Conservation (phyloP, 2,888 invertebrate species). For the Cataglyphis altisquamis region DNA sequence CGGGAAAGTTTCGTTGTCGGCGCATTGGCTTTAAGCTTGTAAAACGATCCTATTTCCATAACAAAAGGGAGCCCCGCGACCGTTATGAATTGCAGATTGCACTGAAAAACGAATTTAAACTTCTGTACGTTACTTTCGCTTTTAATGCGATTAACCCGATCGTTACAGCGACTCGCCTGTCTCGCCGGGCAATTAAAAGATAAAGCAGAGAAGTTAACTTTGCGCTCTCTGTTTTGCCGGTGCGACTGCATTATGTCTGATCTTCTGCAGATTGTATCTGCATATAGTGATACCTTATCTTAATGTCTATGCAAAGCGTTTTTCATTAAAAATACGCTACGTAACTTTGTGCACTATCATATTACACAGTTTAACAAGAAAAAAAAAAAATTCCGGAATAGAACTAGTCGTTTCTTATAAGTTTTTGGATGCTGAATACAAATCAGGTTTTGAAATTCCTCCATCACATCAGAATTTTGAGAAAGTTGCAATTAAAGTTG, state of each 20-base stretch:
- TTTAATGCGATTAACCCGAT: conserved; percentile 52
- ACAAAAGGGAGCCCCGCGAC: conserved; percentile 46
- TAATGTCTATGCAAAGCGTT: conserved; percentile 14
- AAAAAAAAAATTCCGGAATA: too few species aligned
- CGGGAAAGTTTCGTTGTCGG: conserved; percentile 41
- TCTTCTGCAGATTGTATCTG: conserved; percentile 12
- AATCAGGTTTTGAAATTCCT: too few species aligned
- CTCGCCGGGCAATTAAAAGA: conserved; percentile 47
- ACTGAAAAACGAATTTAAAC: conserved; percentile 56
- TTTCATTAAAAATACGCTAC: background rate
- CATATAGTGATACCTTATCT: conserved; percentile 16
- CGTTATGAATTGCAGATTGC: conserved; percentile 60
- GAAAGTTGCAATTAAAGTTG: too few species aligned
- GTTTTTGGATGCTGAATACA: too few species aligned
- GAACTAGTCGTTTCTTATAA: too few species aligned
- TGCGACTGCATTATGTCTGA: conserved; percentile 31
- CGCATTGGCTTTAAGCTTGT: conserved; percentile 56
- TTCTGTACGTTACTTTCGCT: conserved; percentile 54
- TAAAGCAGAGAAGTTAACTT: conserved; percentile 44
- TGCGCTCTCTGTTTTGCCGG: conserved; percentile 14
- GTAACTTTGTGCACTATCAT: background rate
- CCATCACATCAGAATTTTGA: too few species aligned
- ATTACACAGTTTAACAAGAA: background rate
- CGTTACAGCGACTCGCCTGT: conserved; percentile 45
- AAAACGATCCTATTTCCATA: conserved; percentile 54